phyloP scores from a whole-genome alignment of 2,888 invertebrate species.

The Melolontha melolontha region DNA sequence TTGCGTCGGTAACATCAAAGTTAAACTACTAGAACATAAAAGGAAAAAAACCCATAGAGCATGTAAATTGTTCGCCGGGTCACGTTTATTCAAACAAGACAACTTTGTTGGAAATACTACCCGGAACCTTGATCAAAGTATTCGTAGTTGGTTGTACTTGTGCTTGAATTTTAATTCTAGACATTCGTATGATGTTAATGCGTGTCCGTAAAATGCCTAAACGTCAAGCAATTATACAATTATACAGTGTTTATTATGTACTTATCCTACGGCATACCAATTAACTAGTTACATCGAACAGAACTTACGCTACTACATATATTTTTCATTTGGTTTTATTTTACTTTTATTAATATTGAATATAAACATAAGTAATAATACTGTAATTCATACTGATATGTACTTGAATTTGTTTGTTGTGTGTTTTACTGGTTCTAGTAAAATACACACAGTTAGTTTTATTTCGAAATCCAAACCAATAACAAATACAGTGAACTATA shows the following conservation, averaged over 20 bases:
- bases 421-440: no score
- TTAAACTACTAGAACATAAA: constrained; percentile 11
- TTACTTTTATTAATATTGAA: no score
- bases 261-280: constrained; percentile 12
- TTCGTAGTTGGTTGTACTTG: constrained; percentile 8
- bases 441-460: no score
- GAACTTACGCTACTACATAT: no score
- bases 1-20: constrained; percentile 25
- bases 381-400: no score
- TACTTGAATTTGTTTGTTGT: no score
- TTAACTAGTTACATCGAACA: constrained; percentile 15
- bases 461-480: no score
- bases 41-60: constrained; percentile 11
- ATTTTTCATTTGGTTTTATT: constrained; percentile 3
- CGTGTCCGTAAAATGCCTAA: constrained; percentile 16
- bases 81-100: constrained; percentile 33
- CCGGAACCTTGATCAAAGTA: constrained; percentile 23
- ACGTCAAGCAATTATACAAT: constrained; percentile 23
- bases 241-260: constrained; percentile 20
- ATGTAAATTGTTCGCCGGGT: constrained; percentile 23
- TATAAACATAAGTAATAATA: background rate
- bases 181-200: constrained; percentile 14
- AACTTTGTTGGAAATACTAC: constrained; percentile 17
- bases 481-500: no score
- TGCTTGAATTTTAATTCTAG: constrained; percentile 27